Percentiles rank a stretch among this genome's conserved stretches.
phyloP scores from a whole-genome alignment of 2,113 vertebrate genomes.

The Ciconia maguari region DNA sequence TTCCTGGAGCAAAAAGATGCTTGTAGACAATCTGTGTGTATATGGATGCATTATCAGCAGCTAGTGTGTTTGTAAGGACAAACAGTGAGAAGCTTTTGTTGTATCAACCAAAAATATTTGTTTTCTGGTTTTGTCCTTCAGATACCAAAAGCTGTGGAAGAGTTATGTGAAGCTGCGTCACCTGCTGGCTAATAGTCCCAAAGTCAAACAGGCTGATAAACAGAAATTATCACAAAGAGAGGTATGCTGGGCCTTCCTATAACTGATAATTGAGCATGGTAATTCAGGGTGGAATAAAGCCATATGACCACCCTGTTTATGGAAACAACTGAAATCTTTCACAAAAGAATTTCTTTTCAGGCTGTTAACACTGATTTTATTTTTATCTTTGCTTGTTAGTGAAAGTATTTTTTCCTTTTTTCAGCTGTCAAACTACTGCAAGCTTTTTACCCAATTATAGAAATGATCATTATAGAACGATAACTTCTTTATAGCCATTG shows the following conservation, averaged over 20 bases:
- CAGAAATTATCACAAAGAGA: constrained; percentile 97
- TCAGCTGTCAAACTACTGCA: not conserved
- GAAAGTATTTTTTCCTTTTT: not conserved
- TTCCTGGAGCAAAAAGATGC: not conserved
- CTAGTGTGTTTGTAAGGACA: not conserved
- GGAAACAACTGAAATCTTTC: not conserved
- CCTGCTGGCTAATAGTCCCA: constrained; percentile 97
- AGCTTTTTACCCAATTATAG: not conserved
- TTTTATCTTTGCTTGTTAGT: constrained; percentile 14
- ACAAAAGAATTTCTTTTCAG: not conserved
- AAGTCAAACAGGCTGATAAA: constrained; percentile 98
- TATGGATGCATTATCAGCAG: not conserved
- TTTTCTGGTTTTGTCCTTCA: constrained; percentile 66
- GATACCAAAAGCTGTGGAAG: constrained; percentile 99
- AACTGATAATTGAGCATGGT: not conserved
- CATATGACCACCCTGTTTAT: not conserved
- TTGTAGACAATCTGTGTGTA: not conserved
- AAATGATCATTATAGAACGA: not conserved
- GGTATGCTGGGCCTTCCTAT: constrained; percentile 69
- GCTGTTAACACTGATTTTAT: not conserved
- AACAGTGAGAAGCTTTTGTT: not conserved
- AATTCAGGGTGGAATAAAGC: not conserved
- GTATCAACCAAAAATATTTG: not conserved
- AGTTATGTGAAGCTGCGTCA: constrained; percentile 98
- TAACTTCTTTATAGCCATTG: not conserved